Evolutionary conservation across 2,888 invertebrate genomes (phyloP).

Genomic region (Sialis lutaria): DNA sequence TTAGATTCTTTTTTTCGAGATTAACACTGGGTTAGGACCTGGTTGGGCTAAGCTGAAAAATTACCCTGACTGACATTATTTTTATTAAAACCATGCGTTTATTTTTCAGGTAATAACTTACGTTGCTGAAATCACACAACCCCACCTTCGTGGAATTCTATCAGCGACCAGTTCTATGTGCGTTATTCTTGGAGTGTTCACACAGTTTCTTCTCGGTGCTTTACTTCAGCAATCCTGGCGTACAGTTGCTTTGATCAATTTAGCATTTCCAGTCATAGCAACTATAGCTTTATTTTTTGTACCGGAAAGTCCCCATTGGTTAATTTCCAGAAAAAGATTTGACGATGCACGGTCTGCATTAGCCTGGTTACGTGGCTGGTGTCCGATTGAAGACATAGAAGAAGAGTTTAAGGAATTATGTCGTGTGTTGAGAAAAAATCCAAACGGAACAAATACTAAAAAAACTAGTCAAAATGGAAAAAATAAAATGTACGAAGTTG

Average conservation of each 20-base stretch:
- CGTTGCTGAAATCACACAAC: conserved; percentile 70
- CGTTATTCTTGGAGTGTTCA: conserved; percentile 57
- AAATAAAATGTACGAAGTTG: too few species aligned
- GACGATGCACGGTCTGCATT: conserved; percentile 50
- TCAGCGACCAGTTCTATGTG: conserved; percentile 59
- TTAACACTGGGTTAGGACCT: too few species aligned
- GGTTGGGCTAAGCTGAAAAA: too few species aligned
- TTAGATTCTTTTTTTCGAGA: too few species aligned
- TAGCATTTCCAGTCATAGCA: conserved; percentile 43
- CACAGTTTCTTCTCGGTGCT: conserved; percentile 57
- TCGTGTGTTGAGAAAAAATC: conserved; percentile 12
- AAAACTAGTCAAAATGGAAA: conserved; percentile 12
- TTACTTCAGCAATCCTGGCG: conserved; percentile 44
- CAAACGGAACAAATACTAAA: conserved; percentile 3
- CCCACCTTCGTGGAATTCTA: conserved; percentile 55
- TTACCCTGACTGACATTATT: not conserved
- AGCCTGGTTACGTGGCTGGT: conserved; percentile 70
- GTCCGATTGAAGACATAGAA: conserved; percentile 38
- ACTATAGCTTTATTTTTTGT: conserved; percentile 48
- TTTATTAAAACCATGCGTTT: not conserved
- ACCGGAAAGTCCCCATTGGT: conserved; percentile 71
- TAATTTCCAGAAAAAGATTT: conserved; percentile 45
- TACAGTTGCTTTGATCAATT: conserved; percentile 47
- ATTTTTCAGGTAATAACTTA: conserved; percentile 51
- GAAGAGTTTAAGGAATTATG: conserved; percentile 36